Conservation (phyloP, 2,888 invertebrate genomes). For the Piscicola geometra region DNA sequence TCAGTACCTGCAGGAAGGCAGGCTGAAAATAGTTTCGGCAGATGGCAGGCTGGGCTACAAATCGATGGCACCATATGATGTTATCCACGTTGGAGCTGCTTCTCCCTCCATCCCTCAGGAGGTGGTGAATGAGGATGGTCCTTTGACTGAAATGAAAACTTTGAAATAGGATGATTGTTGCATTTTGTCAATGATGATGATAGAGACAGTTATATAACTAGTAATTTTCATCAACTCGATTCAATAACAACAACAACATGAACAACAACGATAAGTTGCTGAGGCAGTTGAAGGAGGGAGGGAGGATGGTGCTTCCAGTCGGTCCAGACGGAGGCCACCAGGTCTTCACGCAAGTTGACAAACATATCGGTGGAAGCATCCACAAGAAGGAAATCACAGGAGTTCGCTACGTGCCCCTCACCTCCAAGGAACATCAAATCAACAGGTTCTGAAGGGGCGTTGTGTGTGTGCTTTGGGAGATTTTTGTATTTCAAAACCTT, state of each 20-base stretch:
- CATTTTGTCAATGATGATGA: no score
- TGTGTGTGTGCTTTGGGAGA: no score
- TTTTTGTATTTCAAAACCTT: no score
- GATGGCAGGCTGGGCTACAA: slow-evolving; percentile 54
- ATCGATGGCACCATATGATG: slow-evolving; percentile 54
- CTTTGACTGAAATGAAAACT: no score
- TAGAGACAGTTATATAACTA: no score
- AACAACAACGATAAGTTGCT: slow-evolving; percentile 62
- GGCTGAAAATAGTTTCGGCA: slow-evolving; percentile 45
- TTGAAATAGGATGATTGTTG: no score
- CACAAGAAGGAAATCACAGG: slow-evolving; percentile 77
- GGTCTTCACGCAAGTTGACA: slow-evolving; percentile 83
- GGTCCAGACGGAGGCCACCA: slow-evolving; percentile 68
- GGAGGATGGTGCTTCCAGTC: slow-evolving; percentile 81
- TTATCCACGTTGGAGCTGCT: slow-evolving; percentile 58
- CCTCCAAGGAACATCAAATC: slow-evolving; percentile 74
- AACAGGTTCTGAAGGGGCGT: slow-evolving; percentile 52
- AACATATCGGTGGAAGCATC: slow-evolving; percentile 72
- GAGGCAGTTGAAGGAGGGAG: slow-evolving; percentile 83
- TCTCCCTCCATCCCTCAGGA: slow-evolving; percentile 55
- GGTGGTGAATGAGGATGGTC: no score
- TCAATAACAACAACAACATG: no score
- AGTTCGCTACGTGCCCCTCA: slow-evolving; percentile 92
- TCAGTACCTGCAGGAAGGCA: slow-evolving; percentile 12
- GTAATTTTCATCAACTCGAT: no score